Conservation (phyloP, 2,113 vertebrate species). For the Actinemys pallida region DNA sequence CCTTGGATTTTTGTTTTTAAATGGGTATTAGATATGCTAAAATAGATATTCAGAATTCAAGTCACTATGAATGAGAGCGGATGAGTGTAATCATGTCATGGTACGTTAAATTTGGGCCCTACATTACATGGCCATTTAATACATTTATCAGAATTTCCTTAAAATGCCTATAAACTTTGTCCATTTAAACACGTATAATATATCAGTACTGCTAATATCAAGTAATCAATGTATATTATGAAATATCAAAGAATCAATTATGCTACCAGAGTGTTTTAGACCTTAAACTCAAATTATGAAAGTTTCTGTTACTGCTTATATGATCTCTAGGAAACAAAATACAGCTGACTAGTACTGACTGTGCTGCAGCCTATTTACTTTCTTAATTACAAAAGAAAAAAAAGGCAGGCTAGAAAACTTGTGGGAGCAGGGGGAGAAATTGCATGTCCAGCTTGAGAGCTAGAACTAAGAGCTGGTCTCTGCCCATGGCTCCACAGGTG, state of each 20-base stretch:
- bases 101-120: not conserved
- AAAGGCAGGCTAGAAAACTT: not conserved
- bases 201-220: not conserved
- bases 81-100: not conserved
- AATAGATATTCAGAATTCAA: not conserved
- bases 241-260: not conserved
- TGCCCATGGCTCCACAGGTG: too few species aligned
- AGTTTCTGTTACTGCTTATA: not conserved
- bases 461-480: too few species aligned
- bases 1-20: not conserved
- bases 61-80: not conserved
- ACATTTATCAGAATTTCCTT: not conserved
- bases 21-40: too few species aligned
- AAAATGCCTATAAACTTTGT: accelerated
- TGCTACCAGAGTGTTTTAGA: not conserved
- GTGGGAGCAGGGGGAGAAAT: not conserved
- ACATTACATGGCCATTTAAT: not conserved
- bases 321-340: too few species aligned
- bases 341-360: too few species aligned
- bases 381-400: too few species aligned
- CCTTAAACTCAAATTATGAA: not conserved
- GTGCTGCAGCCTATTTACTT: too few species aligned
- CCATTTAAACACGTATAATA: not conserved
- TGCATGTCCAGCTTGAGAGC: not conserved
- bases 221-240: not conserved